Evolutionary conservation across 2,113 vertebrate species (phyloP).

Genomic region (Siniperca chuatsi): DNA sequence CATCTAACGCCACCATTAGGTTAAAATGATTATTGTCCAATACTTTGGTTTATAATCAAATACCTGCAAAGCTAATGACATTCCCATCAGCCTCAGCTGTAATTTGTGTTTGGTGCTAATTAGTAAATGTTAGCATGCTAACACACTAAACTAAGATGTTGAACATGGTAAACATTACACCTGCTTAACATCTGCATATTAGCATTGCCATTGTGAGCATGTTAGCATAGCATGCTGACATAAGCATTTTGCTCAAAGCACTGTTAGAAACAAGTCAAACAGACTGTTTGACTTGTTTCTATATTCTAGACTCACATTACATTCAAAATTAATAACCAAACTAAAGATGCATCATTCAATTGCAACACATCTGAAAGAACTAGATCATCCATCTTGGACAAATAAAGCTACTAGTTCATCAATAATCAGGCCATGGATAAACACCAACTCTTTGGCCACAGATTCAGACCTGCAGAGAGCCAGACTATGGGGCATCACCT

Average conservation of each 20-base stretch:
- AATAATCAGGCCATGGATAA: slow-evolving; percentile 24
- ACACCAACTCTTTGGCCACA: slow-evolving; percentile 43
- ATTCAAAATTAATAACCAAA: not conserved
- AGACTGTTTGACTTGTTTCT: not conserved
- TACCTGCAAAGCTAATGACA: not conserved
- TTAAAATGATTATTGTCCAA: not conserved
- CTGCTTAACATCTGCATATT: not conserved
- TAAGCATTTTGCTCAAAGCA: not conserved
- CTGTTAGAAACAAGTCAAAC: too few relatives aligned
- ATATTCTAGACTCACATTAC: not conserved
- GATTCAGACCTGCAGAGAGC: slow-evolving; percentile 33
- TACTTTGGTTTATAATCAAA: not conserved
- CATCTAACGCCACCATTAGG: not conserved
- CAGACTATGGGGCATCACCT: slow-evolving; percentile 65
- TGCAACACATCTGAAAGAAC: slow-evolving; percentile 1
- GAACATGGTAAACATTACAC: not conserved
- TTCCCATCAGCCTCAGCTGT: not conserved
- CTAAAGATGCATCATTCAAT: not conserved
- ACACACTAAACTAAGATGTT: not conserved
- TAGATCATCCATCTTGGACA: slow-evolving; percentile 6
- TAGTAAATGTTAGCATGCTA: not conserved
- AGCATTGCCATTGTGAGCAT: not conserved
- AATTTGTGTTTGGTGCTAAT: not conserved
- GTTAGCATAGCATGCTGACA: not conserved
- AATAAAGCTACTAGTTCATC: slow-evolving; percentile 27